These are phyloP conservation scores for Acrocera orbiculus DNA, from an alignment of 2,888 invertebrate genomes.

Conservation along the genomic window DNA sequence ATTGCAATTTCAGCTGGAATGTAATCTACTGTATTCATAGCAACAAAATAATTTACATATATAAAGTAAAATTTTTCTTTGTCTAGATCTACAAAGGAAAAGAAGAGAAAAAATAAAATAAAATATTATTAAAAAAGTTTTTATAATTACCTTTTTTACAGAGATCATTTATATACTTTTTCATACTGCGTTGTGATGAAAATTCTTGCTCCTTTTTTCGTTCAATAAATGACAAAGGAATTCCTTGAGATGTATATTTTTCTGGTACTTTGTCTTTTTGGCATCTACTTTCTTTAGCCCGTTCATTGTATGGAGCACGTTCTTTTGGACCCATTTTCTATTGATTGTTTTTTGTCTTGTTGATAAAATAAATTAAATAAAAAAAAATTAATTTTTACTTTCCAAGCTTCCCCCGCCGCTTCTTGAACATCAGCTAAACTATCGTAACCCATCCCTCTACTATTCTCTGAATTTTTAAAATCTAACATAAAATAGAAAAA, in stretches of 20 bases:
- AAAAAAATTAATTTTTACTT: conserved; percentile 16
- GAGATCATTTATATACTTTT: conserved; percentile 19
- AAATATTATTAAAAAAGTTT: neutral
- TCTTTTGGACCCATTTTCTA: conserved; percentile 20
- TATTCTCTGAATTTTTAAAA: neutral
- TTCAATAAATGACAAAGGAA: conserved; percentile 15
- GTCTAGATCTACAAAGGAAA: conserved; percentile 19
- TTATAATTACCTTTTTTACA: conserved; percentile 12
- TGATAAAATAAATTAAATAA: too few species aligned
- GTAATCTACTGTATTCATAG: conserved; percentile 20
- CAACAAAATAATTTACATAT: conserved; percentile 24
- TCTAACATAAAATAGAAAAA: conserved; percentile 5
- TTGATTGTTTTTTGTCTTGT: neutral
- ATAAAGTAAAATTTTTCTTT: conserved; percentile 19
- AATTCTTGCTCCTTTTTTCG: conserved; percentile 15
- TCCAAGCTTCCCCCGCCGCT: conserved; percentile 20
- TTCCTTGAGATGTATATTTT: conserved; percentile 19
- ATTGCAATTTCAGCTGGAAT: conserved; percentile 37
- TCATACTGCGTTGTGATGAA: conserved; percentile 16
- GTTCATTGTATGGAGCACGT: conserved; percentile 18
- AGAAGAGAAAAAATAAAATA: neutral
- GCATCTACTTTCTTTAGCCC: conserved; percentile 15
- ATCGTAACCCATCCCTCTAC: conserved; percentile 6
- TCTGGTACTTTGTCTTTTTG: conserved; percentile 5
- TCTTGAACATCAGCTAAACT: conserved; percentile 14